Conservation (phyloP, 2,113 vertebrate species). For the Oreochromis niloticus region DNA sequence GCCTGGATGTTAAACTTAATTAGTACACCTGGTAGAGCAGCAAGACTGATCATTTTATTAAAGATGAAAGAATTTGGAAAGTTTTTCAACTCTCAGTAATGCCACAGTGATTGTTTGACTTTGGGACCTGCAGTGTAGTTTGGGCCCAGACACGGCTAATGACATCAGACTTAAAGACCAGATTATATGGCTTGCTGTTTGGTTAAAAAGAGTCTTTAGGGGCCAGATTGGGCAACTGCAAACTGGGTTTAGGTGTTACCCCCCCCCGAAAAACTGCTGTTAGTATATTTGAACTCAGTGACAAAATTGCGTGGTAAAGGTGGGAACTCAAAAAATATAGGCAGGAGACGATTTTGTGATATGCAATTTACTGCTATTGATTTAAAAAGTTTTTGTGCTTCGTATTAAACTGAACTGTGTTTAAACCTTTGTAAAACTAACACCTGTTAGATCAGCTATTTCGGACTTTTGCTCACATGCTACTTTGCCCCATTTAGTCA, state of each 20-base stretch:
- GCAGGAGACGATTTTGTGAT: not conserved
- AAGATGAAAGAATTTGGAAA: not conserved
- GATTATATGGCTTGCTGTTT: not conserved
- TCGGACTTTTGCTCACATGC: not conserved
- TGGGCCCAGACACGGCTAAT: not conserved
- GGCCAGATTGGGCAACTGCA: not conserved
- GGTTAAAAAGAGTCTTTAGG: not conserved
- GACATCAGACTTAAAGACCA: not conserved
- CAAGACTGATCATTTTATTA: not conserved
- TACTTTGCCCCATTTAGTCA: not conserved
- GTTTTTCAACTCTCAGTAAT: not conserved
- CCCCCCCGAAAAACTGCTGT: not conserved
- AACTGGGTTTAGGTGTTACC: not conserved
- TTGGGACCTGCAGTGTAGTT: not conserved
- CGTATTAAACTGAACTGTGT: not conserved
- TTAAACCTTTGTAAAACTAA: not conserved
- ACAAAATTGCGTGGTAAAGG: not conserved
- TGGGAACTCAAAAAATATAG: not conserved
- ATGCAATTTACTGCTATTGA: rapidly evolving
- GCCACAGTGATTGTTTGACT: not conserved
- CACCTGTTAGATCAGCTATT: not conserved
- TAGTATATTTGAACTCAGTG: not conserved
- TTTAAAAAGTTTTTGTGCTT: not conserved
- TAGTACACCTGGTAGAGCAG: not conserved
- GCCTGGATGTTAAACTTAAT: too few relatives aligned